Evolutionary conservation across 2,797 vertebrate genomes (phyloP), one percentile per base, ranked within the genome.

Genomic region (Tokudaia tokunoshimensis): DNA sequence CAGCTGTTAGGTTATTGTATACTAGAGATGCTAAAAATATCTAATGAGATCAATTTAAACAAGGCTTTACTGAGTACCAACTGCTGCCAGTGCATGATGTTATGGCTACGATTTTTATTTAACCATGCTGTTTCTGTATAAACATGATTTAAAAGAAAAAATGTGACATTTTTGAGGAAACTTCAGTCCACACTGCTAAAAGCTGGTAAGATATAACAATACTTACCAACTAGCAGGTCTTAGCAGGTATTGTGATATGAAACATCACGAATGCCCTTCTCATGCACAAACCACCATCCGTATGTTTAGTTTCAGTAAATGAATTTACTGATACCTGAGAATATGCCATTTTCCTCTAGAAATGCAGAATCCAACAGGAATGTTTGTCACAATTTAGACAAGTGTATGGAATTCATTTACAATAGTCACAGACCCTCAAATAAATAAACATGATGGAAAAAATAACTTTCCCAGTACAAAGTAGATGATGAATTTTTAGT

Each of bases 101-200:
- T 89, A 41, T 59, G 1, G 55, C 59, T 65, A 74, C 65, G 10
- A 34, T 85, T 89, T 83, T 89, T 34, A 82, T 94, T 90, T 91
- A 82, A 86, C 8, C 14, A 0, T 41, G 29, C 59, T 88, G 6
- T 55, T 94, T 87, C 26, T 34, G 20, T 24, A 37, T 63, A 87
- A 70, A 80, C 2, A 84, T 83, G 19, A 82, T 75, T 95, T 92
- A n/a, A 34, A 90, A 89, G 79, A 93, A 24, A 29, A 85, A 82
- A 26, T 57, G 3, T 2, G 67, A 31, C 52, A 55, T 6, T n/a
- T 92, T 93, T 78, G 1, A n/a, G 65, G 34, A 84, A 57, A 19
- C 4, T 37, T 65, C 61, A 83, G 19, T 83, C 22, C 24, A 31
- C 85, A 85, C 61, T 65, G 24, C 14, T 20, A 55, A 52, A 63